phyloP scores from a whole-genome alignment of 2,113 vertebrate species.

The Dipodomys spectabilis region DNA sequence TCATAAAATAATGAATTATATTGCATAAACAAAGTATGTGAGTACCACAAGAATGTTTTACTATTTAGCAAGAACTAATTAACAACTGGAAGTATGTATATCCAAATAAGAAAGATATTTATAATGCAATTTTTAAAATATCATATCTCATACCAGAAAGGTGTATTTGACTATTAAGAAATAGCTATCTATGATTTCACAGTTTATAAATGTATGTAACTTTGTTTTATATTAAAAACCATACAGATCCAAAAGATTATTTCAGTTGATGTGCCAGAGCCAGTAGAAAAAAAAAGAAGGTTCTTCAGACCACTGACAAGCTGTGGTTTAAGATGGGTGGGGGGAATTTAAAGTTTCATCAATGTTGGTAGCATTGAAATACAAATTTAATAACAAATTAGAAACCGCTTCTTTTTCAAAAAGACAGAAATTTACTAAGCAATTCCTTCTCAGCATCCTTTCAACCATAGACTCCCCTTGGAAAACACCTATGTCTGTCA shows the following conservation, averaged over 20 bases:
- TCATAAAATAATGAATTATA: constrained; percentile 2
- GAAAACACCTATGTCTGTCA: background rate
- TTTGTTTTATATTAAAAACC: constrained; percentile 43
- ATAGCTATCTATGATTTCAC: constrained; percentile 56
- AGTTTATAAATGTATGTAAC: constrained; percentile 78
- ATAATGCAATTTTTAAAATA: background rate
- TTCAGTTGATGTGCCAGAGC: background rate
- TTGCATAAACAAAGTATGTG: constrained; percentile 43
- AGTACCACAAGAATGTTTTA: constrained; percentile 26
- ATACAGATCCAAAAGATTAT: background rate
- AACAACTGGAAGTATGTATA: background rate
- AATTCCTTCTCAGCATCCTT: background rate
- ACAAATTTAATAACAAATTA: constrained; percentile 27
- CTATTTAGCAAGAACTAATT: constrained; percentile 40
- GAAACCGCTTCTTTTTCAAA: constrained; percentile 29
- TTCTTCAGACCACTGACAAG: background rate
- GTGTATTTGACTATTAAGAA: background rate
- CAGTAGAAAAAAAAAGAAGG: background rate
- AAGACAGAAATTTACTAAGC: background rate
- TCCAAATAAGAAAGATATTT: constrained; percentile 46
- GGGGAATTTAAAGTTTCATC: background rate
- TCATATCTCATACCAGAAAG: background rate
- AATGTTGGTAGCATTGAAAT: background rate
- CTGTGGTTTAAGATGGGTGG: background rate
- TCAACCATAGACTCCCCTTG: background rate